These are phyloP conservation scores for Leptinotarsa undecemlineata DNA, from an alignment of 1,140 invertebrate genomes.

Conservation along the genomic window DNA sequence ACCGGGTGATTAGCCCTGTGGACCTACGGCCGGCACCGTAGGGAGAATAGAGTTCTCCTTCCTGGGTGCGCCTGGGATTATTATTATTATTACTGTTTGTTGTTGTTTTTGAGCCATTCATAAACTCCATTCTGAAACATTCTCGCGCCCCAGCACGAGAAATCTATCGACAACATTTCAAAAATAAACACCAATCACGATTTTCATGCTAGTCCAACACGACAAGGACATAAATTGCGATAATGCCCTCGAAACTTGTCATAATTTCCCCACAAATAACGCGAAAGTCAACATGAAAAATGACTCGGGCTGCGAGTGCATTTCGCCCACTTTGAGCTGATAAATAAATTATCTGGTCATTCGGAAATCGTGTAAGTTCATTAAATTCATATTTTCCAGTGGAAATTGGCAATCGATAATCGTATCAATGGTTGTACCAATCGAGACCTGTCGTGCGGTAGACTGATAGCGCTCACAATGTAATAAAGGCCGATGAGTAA, in stretches of 20 bases:
- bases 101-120: no score
- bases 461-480: not conserved
- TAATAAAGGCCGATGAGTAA: no score
- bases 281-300: not conserved
- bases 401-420: slow-evolving; percentile 1
- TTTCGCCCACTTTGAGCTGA: not conserved
- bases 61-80: no score
- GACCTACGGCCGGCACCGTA: no score
- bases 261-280: not conserved
- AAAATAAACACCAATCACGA: no score
- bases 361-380: slow-evolving; percentile 5
- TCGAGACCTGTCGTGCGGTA: not conserved
- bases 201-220: no score
- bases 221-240: not conserved
- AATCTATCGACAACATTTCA: no score
- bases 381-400: slow-evolving; percentile 3
- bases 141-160: no score
- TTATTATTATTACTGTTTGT: no score
- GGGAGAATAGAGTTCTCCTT: no score
- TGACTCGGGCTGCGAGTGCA: not conserved
- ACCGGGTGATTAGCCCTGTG: no score
- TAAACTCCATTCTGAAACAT: no score
- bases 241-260: not conserved
- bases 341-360: slow-evolving; percentile 1
- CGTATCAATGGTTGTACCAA: not conserved